These are phyloP conservation scores for Ennomos fuscantarius DNA, from an alignment of 2,888 invertebrate genomes.

Conservation along the genomic window DNA sequence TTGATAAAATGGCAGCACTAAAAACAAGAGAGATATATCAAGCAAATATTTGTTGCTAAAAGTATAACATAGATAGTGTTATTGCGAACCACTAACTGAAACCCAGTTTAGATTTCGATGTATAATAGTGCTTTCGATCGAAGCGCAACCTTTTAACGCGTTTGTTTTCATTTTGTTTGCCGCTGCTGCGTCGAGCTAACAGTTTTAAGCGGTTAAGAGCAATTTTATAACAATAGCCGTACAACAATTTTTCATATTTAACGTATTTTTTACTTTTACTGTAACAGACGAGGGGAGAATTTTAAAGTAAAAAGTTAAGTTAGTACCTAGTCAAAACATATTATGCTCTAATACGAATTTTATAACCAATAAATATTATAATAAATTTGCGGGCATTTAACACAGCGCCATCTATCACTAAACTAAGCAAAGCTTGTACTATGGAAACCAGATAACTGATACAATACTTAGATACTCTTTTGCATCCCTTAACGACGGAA, in stretches of 20 bases:
- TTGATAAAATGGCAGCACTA: too few relatives aligned
- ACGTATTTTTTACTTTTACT: constrained; percentile 10
- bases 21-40: too few relatives aligned
- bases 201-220: constrained; percentile 37
- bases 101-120: constrained; percentile 16
- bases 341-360: too few relatives aligned
- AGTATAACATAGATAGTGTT: neutral
- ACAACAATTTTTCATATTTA: constrained; percentile 8
- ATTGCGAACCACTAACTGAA: constrained; percentile 5
- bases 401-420: too few relatives aligned
- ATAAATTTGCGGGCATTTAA: too few relatives aligned
- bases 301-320: constrained; percentile 32
- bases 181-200: constrained; percentile 30
- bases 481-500: too few relatives aligned
- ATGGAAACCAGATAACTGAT: too few relatives aligned
- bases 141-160: constrained; percentile 33
- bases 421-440: too few relatives aligned
- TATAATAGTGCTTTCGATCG: constrained; percentile 21
- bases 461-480: too few relatives aligned
- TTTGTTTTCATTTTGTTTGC: constrained; percentile 36
- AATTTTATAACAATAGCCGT: constrained; percentile 31
- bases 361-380: too few relatives aligned
- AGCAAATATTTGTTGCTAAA: too few relatives aligned
- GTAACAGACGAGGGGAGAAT: constrained; percentile 5
- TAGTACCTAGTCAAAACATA: too few relatives aligned